Percentiles rank a stretch among this genome's conserved stretches.
phyloP scores from a whole-genome alignment of 2,888 invertebrate genomes.

The Orgyia antiqua region DNA sequence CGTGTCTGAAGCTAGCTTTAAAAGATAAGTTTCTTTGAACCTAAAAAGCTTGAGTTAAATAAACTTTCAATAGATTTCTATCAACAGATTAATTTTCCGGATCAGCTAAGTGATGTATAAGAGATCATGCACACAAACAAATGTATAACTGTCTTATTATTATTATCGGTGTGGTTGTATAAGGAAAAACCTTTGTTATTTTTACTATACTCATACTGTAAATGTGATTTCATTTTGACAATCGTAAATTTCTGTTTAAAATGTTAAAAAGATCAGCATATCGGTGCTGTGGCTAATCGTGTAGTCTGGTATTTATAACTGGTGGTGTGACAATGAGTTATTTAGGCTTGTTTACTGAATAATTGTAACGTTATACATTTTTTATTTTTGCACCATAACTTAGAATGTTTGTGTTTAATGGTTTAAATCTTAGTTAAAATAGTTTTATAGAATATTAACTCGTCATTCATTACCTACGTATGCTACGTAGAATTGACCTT shows the following conservation, averaged over 20 bases:
- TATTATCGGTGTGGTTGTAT: neutral
- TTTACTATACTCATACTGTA: neutral
- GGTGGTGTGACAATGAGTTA: conserved; percentile 1
- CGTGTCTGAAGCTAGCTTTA: too few relatives aligned
- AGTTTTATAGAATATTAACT: too few relatives aligned
- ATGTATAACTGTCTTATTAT: neutral
- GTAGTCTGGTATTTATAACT: conserved; percentile 10
- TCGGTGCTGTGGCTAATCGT: conserved; percentile 15
- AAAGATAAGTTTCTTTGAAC: too few relatives aligned
- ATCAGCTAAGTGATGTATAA: neutral
- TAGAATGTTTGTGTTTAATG: too few relatives aligned
- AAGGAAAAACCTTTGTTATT: neutral
- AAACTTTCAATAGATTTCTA: too few relatives aligned
- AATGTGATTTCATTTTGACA: conserved; percentile 1
- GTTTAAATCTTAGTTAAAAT: too few relatives aligned
- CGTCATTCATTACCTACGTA: too few relatives aligned
- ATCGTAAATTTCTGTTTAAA: neutral
- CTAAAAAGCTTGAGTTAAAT: too few relatives aligned
- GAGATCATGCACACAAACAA: neutral
- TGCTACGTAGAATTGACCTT: too few relatives aligned
- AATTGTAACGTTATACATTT: conserved; percentile 4
- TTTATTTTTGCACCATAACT: neutral
- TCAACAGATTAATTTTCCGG: neutral
- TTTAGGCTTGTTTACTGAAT: neutral
- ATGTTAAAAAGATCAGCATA: conserved; percentile 3